A percentile compares a stretch with the other conserved stretches of the same genome.
phyloP scores from a whole-genome alignment of 2,888 invertebrate genomes.

The Tachina lurida region DNA sequence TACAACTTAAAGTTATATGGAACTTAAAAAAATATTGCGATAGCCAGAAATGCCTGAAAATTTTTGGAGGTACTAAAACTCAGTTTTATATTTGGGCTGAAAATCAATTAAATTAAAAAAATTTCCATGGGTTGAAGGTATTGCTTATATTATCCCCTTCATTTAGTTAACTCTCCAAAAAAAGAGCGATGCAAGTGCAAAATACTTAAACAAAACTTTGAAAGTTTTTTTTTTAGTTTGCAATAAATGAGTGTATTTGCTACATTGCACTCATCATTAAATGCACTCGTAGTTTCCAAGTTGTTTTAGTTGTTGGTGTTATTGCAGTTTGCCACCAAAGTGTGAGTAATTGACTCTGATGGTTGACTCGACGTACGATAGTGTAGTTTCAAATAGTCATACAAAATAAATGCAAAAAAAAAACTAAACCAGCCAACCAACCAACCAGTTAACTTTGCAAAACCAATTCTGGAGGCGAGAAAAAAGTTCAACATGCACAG shows the following conservation, averaged over 20 bases:
- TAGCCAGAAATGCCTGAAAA: background rate
- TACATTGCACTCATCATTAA: conserved; percentile 65
- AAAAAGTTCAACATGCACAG: conserved; percentile 41
- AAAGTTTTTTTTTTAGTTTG: conserved; percentile 38
- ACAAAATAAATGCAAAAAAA: conserved; percentile 27
- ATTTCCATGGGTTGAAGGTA: background rate
- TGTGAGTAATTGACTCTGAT: conserved; percentile 72
- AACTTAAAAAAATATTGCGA: too few relatives aligned
- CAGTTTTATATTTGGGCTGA: background rate
- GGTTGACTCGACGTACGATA: conserved; percentile 56
- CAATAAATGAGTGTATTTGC: conserved; percentile 56
- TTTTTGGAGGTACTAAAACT: too few relatives aligned
- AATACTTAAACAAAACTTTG: conserved; percentile 47
- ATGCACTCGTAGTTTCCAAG: conserved; percentile 42
- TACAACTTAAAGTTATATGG: too few relatives aligned
- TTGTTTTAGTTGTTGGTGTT: conserved; percentile 38
- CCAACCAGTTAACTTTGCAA: conserved; percentile 65
- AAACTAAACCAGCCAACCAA: conserved; percentile 55
- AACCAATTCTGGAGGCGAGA: conserved; percentile 68
- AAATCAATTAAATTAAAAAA: background rate
- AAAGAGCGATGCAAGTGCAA: conserved; percentile 33
- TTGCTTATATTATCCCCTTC: background rate
- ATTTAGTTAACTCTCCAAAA: background rate
- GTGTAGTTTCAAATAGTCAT: conserved; percentile 60
- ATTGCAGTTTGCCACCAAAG: conserved; percentile 57